Evolutionary conservation across 2,797 vertebrate genomes (phyloP).

Genomic region (Gallinago solitaria): DNA sequence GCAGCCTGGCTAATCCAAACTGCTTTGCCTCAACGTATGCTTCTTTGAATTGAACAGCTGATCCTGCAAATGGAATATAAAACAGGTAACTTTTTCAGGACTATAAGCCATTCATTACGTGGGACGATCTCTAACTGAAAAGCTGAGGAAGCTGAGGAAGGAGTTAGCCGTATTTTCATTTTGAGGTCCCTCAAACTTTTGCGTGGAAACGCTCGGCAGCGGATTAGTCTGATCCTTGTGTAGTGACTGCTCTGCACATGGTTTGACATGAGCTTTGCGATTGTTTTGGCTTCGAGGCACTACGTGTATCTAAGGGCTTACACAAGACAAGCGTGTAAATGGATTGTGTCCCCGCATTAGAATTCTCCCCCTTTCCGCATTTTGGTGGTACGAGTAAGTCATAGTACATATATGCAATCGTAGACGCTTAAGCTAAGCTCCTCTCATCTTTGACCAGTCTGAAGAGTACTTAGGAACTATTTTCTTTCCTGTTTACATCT

Average conservation of each 20-base stretch:
- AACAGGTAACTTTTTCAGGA: neutral
- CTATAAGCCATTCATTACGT: neutral
- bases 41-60: neutral
- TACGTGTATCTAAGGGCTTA: neutral
- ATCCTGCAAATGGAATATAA: neutral
- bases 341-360: neutral
- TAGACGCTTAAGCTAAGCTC: neutral
- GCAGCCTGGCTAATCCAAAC: neutral
- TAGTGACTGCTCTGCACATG: neutral
- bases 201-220: neutral
- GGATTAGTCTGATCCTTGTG: neutral
- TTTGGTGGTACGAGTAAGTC: neutral
- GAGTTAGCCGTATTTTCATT: neutral
- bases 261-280: neutral
- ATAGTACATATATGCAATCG: neutral
- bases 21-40: neutral
- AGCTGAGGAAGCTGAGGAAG: neutral
- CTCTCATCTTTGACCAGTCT: neutral
- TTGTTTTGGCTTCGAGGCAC: constrained; percentile 11
- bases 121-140: neutral
- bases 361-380: neutral
- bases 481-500: neutral
- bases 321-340: neutral
- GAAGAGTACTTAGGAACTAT: neutral
- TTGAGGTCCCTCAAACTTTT: neutral